Base-by-base conservation (phyloP, 2,113 vertebrate species). In the Pseudonaja textilis region DNA sequence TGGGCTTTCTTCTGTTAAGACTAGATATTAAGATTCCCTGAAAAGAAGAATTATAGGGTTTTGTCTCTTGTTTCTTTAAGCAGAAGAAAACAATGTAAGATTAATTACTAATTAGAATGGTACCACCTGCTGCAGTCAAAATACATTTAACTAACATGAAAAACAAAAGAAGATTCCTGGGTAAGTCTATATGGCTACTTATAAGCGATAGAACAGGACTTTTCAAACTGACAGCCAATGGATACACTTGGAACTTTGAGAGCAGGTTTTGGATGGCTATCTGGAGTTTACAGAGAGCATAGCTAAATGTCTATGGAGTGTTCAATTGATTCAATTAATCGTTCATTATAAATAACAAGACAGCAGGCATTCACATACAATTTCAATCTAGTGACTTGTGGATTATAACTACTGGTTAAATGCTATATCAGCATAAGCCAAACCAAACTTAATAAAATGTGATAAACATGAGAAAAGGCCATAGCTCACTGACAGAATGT, bases 301-400 rank as follows among this genome's bases (percentile, higher is more conserved):
- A 6, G 64, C 12, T 34, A 69, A 69, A 69, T 69, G 29, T 69
- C 26, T 34, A 34, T 18, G 14, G 29, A 34, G 29, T 69, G 64
- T 69, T 69, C 14, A 34, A 69, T 69, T 69, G n/a, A 69, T 69
- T 69, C n/a, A 69, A 69, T 69, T 69, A 69, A 69, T 69, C 34
- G 0, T 0, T n/a, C 90, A 92, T 12, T 91, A 74, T 11, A 95
- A 87, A n/a, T 4, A 91, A 45, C 64, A 94, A 93, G 94, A 90
- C 91, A 8, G 91, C 88, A 93, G 94, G 95, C 93, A 93, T 59
- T 95, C 94, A 92, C 90, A 94, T 95, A 96, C 45, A 39, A 85
- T 94, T 96, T 69, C 89, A 69, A 87, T 95, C 95, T 22, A 96
- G 91, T 95, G 93, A 14, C 87, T 93, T 57, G 92, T 0, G 29